Base-by-base conservation (phyloP, 2,113 vertebrate species). In the Indicator indicator region DNA sequence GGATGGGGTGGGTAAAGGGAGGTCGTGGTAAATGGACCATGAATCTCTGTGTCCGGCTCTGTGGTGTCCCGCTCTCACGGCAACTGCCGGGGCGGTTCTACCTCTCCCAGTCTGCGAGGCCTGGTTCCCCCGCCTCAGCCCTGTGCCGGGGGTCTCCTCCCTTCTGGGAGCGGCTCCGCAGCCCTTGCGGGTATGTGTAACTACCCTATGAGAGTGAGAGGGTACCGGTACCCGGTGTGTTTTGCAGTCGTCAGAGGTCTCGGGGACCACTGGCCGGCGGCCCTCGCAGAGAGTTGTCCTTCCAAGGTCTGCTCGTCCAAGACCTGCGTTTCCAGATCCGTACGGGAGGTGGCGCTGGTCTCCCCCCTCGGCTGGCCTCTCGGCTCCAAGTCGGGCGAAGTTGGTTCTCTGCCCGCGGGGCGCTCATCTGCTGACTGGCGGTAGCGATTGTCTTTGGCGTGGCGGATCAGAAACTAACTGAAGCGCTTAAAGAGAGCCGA, bases 371-470 rank as follows among this genome's bases (percentile, higher is more conserved):
- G 15, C 28, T 19, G 6, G 78, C 16, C 23, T 7, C 33, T 3
- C 1, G 46, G 23, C 58, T 32, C 26, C 42, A 0, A 0, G 0
- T 13, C 11, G 3, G 32, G 2, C 2, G 5, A 24, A 12, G 3
- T 4, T 5, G n/a, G 21, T 28, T 4, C 11, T 15, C 46, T 9
- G 50, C 26, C 5, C 6, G 7, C 12, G 21, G 8, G 9, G 50
- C 14, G 28, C 16, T 17, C 15, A 9, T 26, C 14, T 26, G 54
- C 26, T 30, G 28, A 28, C 9, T 17, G 8, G 1, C 5, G 2
- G 4, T 0, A 1, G 18, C 17, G 1, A 4, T 36, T 19, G 1
- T 13, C 5, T 17, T n/a, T 5, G 56, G 14, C 9, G 0, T 3
- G 27, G 16, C 16, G 7, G 40, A 0, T 20, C 9, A 1, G 54